A percentile compares a stretch with the other conserved stretches of the same genome.
These are phyloP conservation scores for Anoplopoma fimbria DNA, from an alignment of 2,113 vertebrate species.

Conservation along the genomic window DNA sequence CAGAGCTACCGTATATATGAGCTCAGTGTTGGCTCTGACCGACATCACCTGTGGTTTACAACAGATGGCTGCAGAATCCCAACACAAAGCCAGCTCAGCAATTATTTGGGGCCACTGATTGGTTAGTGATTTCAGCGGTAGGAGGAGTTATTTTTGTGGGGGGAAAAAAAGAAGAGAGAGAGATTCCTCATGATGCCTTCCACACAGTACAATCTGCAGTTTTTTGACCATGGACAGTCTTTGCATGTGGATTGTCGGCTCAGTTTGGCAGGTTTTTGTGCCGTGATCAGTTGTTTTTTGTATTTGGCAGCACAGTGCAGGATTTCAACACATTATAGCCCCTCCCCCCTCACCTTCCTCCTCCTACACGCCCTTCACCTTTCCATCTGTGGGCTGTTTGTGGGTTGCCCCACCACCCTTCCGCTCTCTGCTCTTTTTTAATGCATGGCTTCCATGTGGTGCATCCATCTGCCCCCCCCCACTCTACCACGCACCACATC, in stretches of 20 bases:
- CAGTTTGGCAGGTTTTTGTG: slow-evolving; percentile 17
- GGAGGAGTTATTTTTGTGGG: slow-evolving; percentile 35
- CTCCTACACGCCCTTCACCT: slow-evolving; percentile 49
- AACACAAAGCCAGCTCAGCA: slow-evolving; percentile 65
- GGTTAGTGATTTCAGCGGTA: slow-evolving; percentile 37
- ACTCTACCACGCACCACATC: slow-evolving; percentile 44
- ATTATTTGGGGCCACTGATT: slow-evolving; percentile 52
- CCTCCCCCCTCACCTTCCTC: slow-evolving; percentile 19
- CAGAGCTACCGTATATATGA: slow-evolving; percentile 2
- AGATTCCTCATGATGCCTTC: background rate
- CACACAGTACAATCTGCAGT: slow-evolving; percentile 1
- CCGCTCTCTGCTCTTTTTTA: slow-evolving; percentile 49
- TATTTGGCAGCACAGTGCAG: slow-evolving; percentile 82
- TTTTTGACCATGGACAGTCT: slow-evolving; percentile 17
- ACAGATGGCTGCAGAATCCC: slow-evolving; percentile 76
- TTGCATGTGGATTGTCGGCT: slow-evolving; percentile 12
- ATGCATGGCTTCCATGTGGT: slow-evolving; percentile 85
- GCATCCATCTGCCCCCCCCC: slow-evolving; percentile 76
- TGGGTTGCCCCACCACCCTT: slow-evolving; percentile 18
- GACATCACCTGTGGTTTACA: slow-evolving; percentile 56
- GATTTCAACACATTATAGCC: slow-evolving; percentile 54
- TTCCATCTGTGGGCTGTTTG: slow-evolving; percentile 72
- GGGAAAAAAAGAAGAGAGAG: background rate
- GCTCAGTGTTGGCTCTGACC: slow-evolving; percentile 54
- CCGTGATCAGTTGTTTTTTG: slow-evolving; percentile 49